Conservation (phyloP, 2,113 vertebrate genomes). For the Haemorhous mexicanus region DNA sequence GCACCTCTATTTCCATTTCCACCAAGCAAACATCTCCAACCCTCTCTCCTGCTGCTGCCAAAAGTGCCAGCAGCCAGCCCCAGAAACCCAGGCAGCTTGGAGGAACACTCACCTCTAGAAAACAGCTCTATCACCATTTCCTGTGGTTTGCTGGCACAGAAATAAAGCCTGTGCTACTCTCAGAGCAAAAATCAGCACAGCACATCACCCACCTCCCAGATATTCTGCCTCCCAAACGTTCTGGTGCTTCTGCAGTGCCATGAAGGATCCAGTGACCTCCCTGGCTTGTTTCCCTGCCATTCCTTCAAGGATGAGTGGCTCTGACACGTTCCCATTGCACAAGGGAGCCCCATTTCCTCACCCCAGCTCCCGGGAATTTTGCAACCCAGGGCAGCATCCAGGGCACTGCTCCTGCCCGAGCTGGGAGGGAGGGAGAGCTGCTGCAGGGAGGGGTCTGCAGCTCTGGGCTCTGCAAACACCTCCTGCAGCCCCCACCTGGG, state of each 20-base stretch:
- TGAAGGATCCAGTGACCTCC: not conserved
- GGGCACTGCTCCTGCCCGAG: not conserved
- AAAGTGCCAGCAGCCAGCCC: not conserved
- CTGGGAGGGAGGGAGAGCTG: not conserved
- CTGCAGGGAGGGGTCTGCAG: not conserved
- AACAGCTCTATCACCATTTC: not conserved
- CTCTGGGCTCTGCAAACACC: not conserved
- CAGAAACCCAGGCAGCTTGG: not conserved
- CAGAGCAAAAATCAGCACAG: not conserved
- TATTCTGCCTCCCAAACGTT: not conserved
- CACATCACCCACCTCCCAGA: not conserved
- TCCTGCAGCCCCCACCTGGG: not conserved
- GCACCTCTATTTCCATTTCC: not conserved
- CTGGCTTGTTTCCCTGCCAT: not conserved
- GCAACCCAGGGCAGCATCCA: not conserved
- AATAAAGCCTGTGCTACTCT: fast-evolving
- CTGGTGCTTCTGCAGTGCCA: not conserved
- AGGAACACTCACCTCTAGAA: not conserved
- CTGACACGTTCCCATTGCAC: not conserved
- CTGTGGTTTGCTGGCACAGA: not conserved
- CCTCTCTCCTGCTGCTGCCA: not conserved
- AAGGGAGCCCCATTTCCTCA: not conserved
- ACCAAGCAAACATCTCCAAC: not conserved
- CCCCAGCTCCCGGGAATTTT: not conserved
- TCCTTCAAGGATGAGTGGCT: not conserved